Base-by-base conservation (phyloP, 1,140 invertebrate species). In the Metopolophium dirhodum region DNA sequence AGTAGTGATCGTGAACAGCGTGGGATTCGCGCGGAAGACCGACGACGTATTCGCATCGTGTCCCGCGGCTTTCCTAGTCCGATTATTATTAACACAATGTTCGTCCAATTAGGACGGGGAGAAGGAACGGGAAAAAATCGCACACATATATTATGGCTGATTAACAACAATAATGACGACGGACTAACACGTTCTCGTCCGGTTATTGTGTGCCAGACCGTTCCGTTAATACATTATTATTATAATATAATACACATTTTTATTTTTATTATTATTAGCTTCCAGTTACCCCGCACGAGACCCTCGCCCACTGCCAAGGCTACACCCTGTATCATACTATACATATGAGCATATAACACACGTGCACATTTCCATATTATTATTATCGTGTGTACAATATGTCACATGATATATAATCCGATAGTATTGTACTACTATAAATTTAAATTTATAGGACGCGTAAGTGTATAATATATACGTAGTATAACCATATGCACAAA, bases 31-130 rank as follows among this genome's bases (percentile, higher is more conserved):
- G n/a, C 11, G 23, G 91, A 35, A 77, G 91, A 51, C 91, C 61
- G 61, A 77, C 61, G 30, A n/a, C 30, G 61, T 6, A 77, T 14
- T 77, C 61, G n/a, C 30, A 47, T 51, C 47, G 45, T 51, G 45
- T 49, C 91, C 91, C 47, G 91, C 68, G 91, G 91, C 45, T 92
- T 92, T 49, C 54, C 87, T 49, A 49, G 87, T 35, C 87, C 88
- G 88, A 89, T 89, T 57, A 49, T 77, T 87, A 89, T 89, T 41
- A 89, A 37, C 8, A 89, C 88, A 89, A 89, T 89, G 88, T 89
- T 82, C 77, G 68, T 35, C 91, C 91, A 92, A 92, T 92, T 92
- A 92, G 57, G 61, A 82, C n/a, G 57, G 61, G 90, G 90, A n/a
- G 22, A 47, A 18, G 41, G 45, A 47, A 30, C 30, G 23, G 9